Evolutionary conservation across 2,113 vertebrate genomes (phyloP).

Genomic region (Leucosticte australis): DNA sequence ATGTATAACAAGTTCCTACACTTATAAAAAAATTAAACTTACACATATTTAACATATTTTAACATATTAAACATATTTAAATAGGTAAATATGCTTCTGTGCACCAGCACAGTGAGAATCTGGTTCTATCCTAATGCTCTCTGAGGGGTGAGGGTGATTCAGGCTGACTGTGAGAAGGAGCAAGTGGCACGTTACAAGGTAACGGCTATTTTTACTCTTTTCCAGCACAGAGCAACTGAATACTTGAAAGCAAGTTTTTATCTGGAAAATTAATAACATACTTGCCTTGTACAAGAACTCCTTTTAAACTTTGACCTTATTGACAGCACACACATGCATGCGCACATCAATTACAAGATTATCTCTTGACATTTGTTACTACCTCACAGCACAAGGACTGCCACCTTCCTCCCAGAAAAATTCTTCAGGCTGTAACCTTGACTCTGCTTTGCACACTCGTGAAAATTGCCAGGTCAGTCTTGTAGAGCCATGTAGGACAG

Average conservation of each 20-base stretch:
- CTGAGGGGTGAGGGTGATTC: not conserved
- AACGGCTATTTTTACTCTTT: not conserved
- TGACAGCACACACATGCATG: not conserved
- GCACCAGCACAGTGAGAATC: not conserved
- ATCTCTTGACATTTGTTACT: not conserved
- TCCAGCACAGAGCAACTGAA: not conserved
- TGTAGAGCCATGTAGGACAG: not conserved
- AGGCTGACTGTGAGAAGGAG: not conserved
- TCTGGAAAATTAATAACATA: not conserved
- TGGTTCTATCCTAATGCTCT: not conserved
- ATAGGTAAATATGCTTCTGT: not conserved
- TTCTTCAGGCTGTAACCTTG: not conserved
- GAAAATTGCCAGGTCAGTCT: not conserved
- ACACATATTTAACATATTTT: not conserved
- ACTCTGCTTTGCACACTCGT: not conserved
- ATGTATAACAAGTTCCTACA: not conserved
- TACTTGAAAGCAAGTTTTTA: not conserved
- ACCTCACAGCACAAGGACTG: not conserved
- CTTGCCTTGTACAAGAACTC: not conserved
- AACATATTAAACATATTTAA: not conserved
- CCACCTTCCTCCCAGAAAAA: not conserved
- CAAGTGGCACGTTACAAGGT: not conserved
- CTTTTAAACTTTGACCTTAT: not conserved
- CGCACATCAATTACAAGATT: not conserved
- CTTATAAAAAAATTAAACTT: not conserved